Conservation (phyloP, 2,113 vertebrate genomes). For the Chinchilla lanigera region DNA sequence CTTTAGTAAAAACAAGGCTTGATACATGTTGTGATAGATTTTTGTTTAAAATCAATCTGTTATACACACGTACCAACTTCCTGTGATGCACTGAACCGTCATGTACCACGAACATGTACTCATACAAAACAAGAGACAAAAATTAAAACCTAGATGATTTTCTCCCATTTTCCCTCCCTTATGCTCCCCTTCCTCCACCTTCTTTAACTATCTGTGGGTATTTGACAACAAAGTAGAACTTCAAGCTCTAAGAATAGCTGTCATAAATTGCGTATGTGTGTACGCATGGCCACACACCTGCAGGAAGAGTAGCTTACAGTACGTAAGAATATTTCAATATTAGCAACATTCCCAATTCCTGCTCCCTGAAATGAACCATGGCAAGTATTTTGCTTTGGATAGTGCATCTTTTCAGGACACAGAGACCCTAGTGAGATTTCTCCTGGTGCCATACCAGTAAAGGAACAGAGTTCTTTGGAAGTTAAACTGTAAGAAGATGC, state of each 20-base stretch:
- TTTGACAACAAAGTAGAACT: neutral
- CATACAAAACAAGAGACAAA: no score
- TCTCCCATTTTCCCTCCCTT: neutral
- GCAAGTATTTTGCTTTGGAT: neutral
- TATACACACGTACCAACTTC: neutral
- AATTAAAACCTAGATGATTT: neutral
- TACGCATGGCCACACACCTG: neutral
- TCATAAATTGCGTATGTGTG: neutral
- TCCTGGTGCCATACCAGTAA: neutral
- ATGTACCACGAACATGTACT: neutral
- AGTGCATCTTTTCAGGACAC: neutral
- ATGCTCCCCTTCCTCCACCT: neutral
- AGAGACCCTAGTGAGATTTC: neutral
- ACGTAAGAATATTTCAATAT: neutral
- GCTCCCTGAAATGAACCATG: neutral
- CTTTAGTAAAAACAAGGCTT: slow-evolving; percentile 28
- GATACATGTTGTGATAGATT: neutral
- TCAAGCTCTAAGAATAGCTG: slow-evolving; percentile 12
- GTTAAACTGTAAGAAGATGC: neutral
- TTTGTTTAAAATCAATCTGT: slow-evolving; percentile 17
- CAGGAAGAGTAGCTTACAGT: neutral
- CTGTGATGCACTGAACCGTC: neutral
- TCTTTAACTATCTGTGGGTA: neutral
- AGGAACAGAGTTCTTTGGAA: slow-evolving; percentile 25
- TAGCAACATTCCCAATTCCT: neutral